A percentile compares a stretch with the other conserved stretches of the same genome.
These are phyloP conservation scores for Aporophyla nigra DNA, from an alignment of 2,888 invertebrate species.

Conservation along the genomic window DNA sequence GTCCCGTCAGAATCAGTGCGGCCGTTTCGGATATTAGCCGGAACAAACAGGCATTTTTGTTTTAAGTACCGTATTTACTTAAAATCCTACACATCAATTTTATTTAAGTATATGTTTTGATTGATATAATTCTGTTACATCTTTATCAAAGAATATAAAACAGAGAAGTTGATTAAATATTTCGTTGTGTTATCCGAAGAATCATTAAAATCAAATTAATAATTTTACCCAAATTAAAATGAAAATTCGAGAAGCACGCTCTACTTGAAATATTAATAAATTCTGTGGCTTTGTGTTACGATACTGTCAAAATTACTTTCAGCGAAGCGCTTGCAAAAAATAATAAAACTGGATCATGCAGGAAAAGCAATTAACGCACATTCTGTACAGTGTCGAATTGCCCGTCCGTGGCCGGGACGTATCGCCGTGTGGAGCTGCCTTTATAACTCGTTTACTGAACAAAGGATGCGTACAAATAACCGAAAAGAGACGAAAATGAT, in stretches of 20 bases:
- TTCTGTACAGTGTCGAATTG: slow-evolving; percentile 1
- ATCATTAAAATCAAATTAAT: slow-evolving; percentile 24
- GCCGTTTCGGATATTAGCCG: no score
- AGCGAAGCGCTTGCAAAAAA: slow-evolving; percentile 3
- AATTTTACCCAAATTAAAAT: slow-evolving; percentile 9
- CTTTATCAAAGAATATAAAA: neutral
- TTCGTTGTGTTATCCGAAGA: neutral
- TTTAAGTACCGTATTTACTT: no score
- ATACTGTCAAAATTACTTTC: slow-evolving; percentile 23
- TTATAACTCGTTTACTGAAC: slow-evolving; percentile 43
- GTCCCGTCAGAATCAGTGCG: no score
- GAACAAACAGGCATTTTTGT: no score
- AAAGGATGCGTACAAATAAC: slow-evolving; percentile 29
- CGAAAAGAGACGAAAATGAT: slow-evolving; percentile 13
- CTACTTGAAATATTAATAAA: slow-evolving; percentile 32
- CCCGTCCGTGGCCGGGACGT: neutral
- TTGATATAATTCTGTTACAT: neutral
- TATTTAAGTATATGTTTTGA: no score
- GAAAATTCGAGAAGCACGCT: slow-evolving; percentile 1
- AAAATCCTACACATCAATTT: no score
- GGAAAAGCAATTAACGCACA: slow-evolving; percentile 45
- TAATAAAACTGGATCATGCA: slow-evolving; percentile 26
- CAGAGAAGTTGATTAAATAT: slow-evolving; percentile 1
- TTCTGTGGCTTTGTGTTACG: slow-evolving; percentile 7
- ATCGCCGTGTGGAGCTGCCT: slow-evolving; percentile 22